A percentile compares a stretch with the other conserved stretches of the same genome.
phyloP scores from a whole-genome alignment of 1,140 invertebrate species.

The Papilio glaucus region DNA sequence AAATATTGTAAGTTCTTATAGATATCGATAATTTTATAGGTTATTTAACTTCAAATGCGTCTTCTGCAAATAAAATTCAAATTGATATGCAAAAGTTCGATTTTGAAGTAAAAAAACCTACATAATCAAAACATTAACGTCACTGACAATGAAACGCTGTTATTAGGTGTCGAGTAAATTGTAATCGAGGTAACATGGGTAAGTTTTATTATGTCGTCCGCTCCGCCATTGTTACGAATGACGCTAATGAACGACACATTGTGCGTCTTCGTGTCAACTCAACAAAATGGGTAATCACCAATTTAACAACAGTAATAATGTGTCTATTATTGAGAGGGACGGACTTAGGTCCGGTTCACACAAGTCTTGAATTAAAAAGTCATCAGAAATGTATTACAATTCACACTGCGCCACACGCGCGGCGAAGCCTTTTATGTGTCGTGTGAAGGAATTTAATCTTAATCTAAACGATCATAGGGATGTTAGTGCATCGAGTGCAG shows the following conservation, averaged over 20 bases:
- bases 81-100: no score
- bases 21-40: conserved; percentile 14
- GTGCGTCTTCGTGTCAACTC: conserved; percentile 36
- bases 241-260: conserved; percentile 23
- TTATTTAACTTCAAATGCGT: no score
- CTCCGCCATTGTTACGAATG: conserved; percentile 31
- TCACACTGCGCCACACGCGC: conserved; percentile 71
- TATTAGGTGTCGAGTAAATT: conserved; percentile 38
- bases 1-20: neutral
- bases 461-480: conserved; percentile 38
- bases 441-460: conserved; percentile 41
- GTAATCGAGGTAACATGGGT: conserved; percentile 28
- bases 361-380: conserved; percentile 75
- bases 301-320: conserved; percentile 59
- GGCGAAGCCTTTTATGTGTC: conserved; percentile 39
- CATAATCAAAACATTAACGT: no score
- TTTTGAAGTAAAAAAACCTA: no score
- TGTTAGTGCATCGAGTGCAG: conserved; percentile 19
- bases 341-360: conserved; percentile 65
- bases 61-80: no score
- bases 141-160: neutral
- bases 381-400: conserved; percentile 79
- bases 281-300: conserved; percentile 43
- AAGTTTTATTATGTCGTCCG: conserved; percentile 32
- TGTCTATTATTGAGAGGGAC: conserved; percentile 75